These are phyloP conservation scores for Gadus macrocephalus DNA, from an alignment of 2,113 vertebrate genomes.

Conservation along the genomic window DNA sequence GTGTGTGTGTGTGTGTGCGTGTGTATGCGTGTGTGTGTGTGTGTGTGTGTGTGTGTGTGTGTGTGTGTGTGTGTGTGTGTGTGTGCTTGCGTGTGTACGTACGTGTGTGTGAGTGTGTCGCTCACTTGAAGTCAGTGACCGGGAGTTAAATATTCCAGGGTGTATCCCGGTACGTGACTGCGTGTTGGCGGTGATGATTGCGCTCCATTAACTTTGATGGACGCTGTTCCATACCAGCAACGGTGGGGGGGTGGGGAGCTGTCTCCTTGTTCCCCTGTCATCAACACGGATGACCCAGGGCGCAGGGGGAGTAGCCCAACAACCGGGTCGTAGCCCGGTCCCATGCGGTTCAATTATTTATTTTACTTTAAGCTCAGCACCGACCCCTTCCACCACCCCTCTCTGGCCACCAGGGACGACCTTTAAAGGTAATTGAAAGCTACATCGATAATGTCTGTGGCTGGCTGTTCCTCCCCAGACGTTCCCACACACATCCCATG, in stretches of 20 bases:
- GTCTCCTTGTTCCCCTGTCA: conserved; percentile 47
- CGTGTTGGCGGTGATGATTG: conserved; percentile 64
- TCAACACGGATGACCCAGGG: conserved; percentile 32
- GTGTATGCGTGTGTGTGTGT: not conserved
- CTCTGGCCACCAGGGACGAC: conserved; percentile 19
- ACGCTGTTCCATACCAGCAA: conserved; percentile 54
- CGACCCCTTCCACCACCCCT: not conserved
- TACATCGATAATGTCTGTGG: conserved; percentile 30
- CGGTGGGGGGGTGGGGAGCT: conserved; percentile 37
- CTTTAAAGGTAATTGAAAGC: conserved; percentile 52
- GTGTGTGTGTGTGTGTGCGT: not conserved
- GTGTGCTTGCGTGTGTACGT: not conserved
- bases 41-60: not conserved
- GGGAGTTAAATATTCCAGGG: conserved; percentile 60
- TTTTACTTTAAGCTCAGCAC: not conserved
- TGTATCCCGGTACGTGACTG: conserved; percentile 46
- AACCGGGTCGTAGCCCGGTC: conserved; percentile 17
- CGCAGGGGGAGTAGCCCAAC: not conserved
- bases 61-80: too few relatives aligned
- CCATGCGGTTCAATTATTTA: conserved; percentile 35
- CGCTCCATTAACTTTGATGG: conserved; percentile 71
- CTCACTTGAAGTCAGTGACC: conserved; percentile 63
- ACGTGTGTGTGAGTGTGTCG: conserved; percentile 9
- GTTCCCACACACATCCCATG: conserved; percentile 7
- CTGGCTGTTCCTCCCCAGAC: conserved; percentile 9